phyloP scores from a whole-genome alignment of 2,888 invertebrate genomes.

The Idaea dimidiata region DNA sequence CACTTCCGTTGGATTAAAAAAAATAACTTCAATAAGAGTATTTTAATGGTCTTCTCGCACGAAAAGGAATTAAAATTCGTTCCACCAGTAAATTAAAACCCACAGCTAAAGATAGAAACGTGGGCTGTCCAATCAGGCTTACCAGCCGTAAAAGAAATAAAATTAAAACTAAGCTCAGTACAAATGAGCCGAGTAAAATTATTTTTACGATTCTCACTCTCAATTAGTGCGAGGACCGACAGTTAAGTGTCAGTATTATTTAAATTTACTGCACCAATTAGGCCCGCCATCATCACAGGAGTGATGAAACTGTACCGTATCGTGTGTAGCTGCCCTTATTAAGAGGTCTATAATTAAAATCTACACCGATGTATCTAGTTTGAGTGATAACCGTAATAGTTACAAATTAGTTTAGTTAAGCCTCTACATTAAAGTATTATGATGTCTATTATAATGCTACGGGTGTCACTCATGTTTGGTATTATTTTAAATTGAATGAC shows the following conservation, averaged over 20 bases:
- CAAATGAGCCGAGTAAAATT: slow-evolving; percentile 78
- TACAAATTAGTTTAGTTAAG: slow-evolving; percentile 4
- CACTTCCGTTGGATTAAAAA: slow-evolving; percentile 32
- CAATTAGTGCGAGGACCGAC: slow-evolving; percentile 74
- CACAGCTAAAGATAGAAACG: slow-evolving; percentile 45
- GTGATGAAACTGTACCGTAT: slow-evolving; percentile 71
- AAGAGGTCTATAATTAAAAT: slow-evolving; percentile 78
- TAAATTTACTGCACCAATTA: slow-evolving; percentile 80
- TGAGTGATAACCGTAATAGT: slow-evolving; percentile 40
- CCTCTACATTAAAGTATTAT: not conserved
- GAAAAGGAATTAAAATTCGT: slow-evolving; percentile 46
- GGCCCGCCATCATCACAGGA: slow-evolving; percentile 71
- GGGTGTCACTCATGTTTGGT: no score
- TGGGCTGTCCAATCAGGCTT: slow-evolving; percentile 63
- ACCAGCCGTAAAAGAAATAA: slow-evolving; percentile 66
- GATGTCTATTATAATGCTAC: no score
- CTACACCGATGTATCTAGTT: slow-evolving; percentile 51
- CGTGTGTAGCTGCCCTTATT: slow-evolving; percentile 74
- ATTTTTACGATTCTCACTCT: slow-evolving; percentile 79
- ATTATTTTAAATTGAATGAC: no score
- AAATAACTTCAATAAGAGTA: slow-evolving; percentile 38
- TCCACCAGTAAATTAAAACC: slow-evolving; percentile 60
- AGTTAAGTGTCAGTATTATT: slow-evolving; percentile 77
- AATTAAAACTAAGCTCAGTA: slow-evolving; percentile 69
- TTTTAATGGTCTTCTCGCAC: slow-evolving; percentile 37